Conservation (phyloP, 2,888 invertebrate genomes). For the Pegoplata infirma region DNA sequence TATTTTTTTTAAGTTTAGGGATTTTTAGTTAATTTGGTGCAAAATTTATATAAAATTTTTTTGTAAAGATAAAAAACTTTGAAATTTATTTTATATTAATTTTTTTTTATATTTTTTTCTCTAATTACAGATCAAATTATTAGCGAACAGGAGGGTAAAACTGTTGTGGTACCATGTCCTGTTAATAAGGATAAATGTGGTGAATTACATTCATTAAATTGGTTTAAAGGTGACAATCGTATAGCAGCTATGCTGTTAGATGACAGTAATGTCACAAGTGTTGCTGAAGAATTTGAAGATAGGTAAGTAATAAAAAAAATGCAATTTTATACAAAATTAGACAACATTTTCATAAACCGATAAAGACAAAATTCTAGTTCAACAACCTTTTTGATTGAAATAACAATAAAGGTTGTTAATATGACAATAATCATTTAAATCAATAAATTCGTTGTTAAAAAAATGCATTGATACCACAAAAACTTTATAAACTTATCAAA, state of each 20-base stretch:
- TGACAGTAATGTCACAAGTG: conserved; percentile 76
- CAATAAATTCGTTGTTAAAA: too few relatives aligned
- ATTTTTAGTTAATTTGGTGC: conserved; percentile 41
- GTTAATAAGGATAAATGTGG: conserved; percentile 85
- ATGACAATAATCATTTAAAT: too few relatives aligned
- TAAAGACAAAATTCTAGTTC: too few relatives aligned
- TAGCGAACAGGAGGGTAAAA: conserved; percentile 75
- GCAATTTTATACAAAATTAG: too few relatives aligned
- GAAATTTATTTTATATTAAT: conserved; percentile 17
- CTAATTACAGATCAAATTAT: conserved; percentile 73
- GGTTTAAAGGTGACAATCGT: conserved; percentile 83
- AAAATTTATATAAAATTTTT: conserved; percentile 45
- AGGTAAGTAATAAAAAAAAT: too few relatives aligned
- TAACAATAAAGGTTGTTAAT: too few relatives aligned
- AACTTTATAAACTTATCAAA: too few relatives aligned
- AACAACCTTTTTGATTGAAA: too few relatives aligned
- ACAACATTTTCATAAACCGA: too few relatives aligned
- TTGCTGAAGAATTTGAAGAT: conserved; percentile 75
- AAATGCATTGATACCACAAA: too few relatives aligned
- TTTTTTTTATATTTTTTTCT: conserved; percentile 41
- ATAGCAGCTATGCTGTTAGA: conserved; percentile 78
- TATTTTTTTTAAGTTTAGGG: not conserved
- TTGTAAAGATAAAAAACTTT: conserved; percentile 15
- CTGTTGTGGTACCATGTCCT: conserved; percentile 83
- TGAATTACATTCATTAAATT: conserved; percentile 87